Evolutionary conservation across 2,888 invertebrate species (phyloP).

Genomic region (Rotaria macrura): DNA sequence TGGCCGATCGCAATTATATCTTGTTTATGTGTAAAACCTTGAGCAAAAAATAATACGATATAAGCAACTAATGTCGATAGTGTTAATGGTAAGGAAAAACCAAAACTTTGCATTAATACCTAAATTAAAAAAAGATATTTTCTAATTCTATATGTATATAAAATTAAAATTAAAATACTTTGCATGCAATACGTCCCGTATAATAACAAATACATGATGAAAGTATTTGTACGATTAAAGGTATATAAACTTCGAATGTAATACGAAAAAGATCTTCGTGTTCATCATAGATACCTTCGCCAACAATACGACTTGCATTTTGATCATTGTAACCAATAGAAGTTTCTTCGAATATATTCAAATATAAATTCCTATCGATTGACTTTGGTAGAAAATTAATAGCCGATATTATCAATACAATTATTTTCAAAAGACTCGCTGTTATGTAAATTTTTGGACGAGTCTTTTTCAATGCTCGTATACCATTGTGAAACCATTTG

Average conservation of each 20-base stretch:
- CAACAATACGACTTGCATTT: not conserved
- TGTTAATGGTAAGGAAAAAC: slow-evolving; percentile 31
- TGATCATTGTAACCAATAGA: not conserved
- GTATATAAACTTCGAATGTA: slow-evolving; percentile 21
- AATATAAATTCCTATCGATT: slow-evolving; percentile 5
- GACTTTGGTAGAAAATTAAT: slow-evolving; percentile 18
- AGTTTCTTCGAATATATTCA: slow-evolving; percentile 6
- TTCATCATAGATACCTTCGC: not conserved
- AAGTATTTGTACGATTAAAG: slow-evolving; percentile 25
- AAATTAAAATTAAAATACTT: too few relatives aligned
- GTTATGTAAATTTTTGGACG: slow-evolving; percentile 27
- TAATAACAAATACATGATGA: slow-evolving; percentile 28
- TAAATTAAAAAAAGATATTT: not conserved
- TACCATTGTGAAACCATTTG: slow-evolving; percentile 18
- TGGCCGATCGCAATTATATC: not conserved
- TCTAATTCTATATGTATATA: too few relatives aligned
- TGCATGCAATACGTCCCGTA: slow-evolving; percentile 31
- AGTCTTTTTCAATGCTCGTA: slow-evolving; percentile 26
- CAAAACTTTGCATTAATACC: slow-evolving; percentile 32
- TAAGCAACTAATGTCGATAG: slow-evolving; percentile 29
- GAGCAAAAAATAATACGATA: slow-evolving; percentile 22
- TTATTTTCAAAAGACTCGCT: slow-evolving; percentile 20
- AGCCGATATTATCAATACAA: slow-evolving; percentile 16
- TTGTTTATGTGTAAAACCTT: not conserved
- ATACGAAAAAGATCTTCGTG: slow-evolving; percentile 26